Conservation (phyloP, 2,113 vertebrate genomes). For the Nycticebus coucang region DNA sequence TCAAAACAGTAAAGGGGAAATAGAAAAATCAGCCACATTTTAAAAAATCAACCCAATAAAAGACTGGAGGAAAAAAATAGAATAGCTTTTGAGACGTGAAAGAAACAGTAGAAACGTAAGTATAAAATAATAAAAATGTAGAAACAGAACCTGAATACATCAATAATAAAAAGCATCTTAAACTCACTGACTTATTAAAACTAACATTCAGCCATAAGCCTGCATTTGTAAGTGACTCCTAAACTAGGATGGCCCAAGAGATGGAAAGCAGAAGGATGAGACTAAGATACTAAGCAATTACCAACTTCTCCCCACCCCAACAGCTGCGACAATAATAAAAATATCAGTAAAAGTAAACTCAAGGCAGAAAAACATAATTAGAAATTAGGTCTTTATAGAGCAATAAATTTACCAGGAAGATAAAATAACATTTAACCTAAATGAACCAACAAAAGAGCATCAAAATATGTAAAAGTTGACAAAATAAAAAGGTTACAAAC, state of each 20-base stretch:
- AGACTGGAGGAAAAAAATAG: background rate
- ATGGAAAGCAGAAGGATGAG: background rate
- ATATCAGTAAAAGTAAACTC: background rate
- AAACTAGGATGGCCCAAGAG: slow-evolving; percentile 9
- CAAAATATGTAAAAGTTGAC: background rate
- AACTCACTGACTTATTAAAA: background rate
- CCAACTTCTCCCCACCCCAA: background rate
- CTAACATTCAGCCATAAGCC: background rate
- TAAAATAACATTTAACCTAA: background rate
- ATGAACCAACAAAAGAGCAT: background rate
- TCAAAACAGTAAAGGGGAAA: background rate
- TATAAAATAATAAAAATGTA: background rate
- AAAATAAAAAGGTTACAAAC: background rate
- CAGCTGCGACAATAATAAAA: background rate
- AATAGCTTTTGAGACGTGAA: background rate
- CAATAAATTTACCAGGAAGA: background rate
- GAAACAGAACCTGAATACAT: background rate
- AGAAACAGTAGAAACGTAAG: background rate
- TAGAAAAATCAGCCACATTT: background rate
- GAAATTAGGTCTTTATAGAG: background rate
- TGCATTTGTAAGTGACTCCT: background rate
- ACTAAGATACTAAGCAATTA: background rate
- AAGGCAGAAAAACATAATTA: background rate
- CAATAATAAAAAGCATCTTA: slow-evolving; percentile 1
- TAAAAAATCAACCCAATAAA: background rate